Percentiles rank a stretch among this genome's conserved stretches.
Evolutionary conservation across 2,113 vertebrate species (phyloP).

Genomic region (Acanthochromis polyacanthus): DNA sequence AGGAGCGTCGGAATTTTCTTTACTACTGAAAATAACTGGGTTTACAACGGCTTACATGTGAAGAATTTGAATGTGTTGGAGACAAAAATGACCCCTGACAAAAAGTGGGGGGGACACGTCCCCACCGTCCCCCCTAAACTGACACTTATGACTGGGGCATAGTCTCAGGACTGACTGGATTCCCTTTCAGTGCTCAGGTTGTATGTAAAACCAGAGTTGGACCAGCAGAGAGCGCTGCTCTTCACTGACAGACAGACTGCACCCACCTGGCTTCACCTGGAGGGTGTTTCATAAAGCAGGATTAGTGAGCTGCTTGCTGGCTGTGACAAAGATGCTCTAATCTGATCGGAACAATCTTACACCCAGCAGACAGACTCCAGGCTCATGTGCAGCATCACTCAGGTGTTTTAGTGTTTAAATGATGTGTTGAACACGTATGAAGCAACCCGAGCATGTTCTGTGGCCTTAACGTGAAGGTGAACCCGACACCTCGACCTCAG

Average conservation of each 20-base stretch:
- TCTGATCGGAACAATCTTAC: constrained; percentile 5
- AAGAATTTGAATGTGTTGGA: no score
- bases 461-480: constrained; percentile 51
- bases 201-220: not conserved
- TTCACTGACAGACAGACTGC: not conserved
- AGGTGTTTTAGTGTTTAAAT: not conserved
- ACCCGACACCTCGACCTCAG: constrained; percentile 15
- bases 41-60: no score
- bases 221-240: constrained; percentile 46
- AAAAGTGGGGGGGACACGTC: no score
- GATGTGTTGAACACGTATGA: not conserved
- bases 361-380: not conserved
- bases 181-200: not conserved
- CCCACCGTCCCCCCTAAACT: no score
- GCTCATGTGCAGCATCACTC: not conserved
- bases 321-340: not conserved
- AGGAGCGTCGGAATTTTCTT: no score
- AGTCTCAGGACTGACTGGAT: no score
- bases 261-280: constrained; percentile 14
- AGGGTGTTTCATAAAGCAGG: constrained; percentile 17
- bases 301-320: not conserved
- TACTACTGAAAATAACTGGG: no score
- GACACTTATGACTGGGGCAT: no score
- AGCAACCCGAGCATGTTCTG: not conserved
- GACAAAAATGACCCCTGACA: no score